phyloP scores from a whole-genome alignment of 2,888 invertebrate genomes.

The Mesorhabditis sp. region DNA sequence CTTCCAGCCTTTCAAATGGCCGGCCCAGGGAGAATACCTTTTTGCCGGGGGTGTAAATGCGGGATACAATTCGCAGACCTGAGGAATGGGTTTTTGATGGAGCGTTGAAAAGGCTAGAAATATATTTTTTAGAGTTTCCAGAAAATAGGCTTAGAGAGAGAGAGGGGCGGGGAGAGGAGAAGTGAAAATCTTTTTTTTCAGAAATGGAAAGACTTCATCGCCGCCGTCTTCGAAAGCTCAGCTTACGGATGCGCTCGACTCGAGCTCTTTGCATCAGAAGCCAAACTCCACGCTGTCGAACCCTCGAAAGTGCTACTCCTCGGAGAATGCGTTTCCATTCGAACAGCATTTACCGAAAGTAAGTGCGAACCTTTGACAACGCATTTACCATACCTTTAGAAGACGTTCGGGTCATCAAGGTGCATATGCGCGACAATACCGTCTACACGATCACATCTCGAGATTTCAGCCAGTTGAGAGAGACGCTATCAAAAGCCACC shows the following conservation, averaged over 20 bases:
- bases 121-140: background rate
- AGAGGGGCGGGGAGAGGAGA: background rate
- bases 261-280: background rate
- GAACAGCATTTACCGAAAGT: background rate
- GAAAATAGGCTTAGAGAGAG: background rate
- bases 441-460: background rate
- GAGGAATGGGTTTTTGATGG: background rate
- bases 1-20: background rate
- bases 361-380: background rate
- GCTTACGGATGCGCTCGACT: background rate
- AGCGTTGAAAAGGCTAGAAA: too few relatives aligned
- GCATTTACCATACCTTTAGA: background rate
- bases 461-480: background rate
- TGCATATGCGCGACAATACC: background rate
- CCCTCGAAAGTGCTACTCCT: background rate
- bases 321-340: background rate
- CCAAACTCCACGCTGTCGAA: background rate
- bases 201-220: background rate
- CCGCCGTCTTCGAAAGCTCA: background rate
- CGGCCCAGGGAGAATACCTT: background rate
- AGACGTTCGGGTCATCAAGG: constrained; percentile 1
- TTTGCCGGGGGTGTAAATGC: background rate
- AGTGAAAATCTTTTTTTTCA: background rate
- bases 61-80: background rate
- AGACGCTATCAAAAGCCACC: background rate